Conservation (phyloP, 2,888 invertebrate species). For the Rhorus exstirpatorius region DNA sequence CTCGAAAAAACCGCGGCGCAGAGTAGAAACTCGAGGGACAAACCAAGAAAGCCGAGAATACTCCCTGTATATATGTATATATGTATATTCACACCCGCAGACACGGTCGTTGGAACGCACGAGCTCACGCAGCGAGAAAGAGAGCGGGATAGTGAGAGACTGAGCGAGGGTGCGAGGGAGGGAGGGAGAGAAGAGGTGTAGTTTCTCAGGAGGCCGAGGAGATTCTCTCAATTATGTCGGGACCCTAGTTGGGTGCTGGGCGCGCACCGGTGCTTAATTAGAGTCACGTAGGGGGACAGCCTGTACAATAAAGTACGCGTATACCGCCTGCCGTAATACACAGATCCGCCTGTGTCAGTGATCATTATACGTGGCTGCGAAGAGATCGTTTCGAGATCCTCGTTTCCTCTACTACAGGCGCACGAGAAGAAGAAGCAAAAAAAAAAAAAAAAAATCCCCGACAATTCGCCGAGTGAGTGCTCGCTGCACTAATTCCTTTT, state of each 20-base stretch:
- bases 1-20: background rate
- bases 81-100: constrained; percentile 1
- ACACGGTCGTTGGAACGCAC: constrained; percentile 1
- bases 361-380: constrained; percentile 29
- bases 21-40: constrained; percentile 39
- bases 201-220: constrained; percentile 23
- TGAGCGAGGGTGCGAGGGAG: too few species aligned
- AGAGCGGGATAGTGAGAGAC: background rate
- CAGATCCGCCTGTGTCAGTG: constrained; percentile 22
- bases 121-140: constrained; percentile 13
- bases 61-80: background rate
- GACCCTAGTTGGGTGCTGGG: constrained; percentile 42
- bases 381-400: constrained; percentile 22
- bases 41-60: constrained; percentile 18
- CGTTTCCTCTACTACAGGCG: background rate
- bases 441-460: constrained; percentile 23
- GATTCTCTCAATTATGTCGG: constrained; percentile 59
- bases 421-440: too few species aligned
- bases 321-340: constrained; percentile 20
- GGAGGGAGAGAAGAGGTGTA: constrained; percentile 19
- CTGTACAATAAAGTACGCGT: constrained; percentile 37
- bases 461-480: constrained; percentile 25
- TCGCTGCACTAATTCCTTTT: background rate
- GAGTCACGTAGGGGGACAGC: constrained; percentile 61
- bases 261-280: constrained; percentile 59